Evolutionary conservation across 2,113 vertebrate species (phyloP).

Genomic region (Thamnophis sirtalis): DNA sequence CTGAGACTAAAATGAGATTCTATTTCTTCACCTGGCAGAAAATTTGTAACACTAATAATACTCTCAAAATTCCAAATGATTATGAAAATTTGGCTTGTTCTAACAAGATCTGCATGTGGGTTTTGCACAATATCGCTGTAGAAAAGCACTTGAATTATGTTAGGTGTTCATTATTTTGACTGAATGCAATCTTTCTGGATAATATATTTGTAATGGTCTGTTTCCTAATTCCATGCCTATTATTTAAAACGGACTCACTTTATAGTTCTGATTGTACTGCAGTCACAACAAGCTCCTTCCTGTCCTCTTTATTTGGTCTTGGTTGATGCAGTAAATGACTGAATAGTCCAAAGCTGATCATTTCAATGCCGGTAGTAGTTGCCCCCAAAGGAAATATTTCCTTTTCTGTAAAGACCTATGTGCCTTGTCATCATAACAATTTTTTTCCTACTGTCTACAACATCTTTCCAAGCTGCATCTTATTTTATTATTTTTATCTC

Average conservation of each 20-base stretch:
- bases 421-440: slow-evolving; percentile 31
- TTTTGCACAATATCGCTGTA: not conserved
- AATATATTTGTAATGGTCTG: not conserved
- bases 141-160: not conserved
- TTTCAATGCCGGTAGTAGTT: not conserved
- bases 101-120: not conserved
- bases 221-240: not conserved
- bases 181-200: not conserved
- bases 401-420: slow-evolving; percentile 10
- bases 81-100: not conserved
- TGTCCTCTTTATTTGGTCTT: not conserved
- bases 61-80: not conserved
- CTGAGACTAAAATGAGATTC: not conserved
- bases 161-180: not conserved
- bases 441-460: slow-evolving; percentile 8
- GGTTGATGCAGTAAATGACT: not conserved
- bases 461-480: slow-evolving; percentile 13
- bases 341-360: not conserved
- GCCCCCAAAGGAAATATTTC: slow-evolving; percentile 1
- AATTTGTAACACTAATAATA: not conserved
- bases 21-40: not conserved
- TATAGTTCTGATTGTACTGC: not conserved
- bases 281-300: not conserved
- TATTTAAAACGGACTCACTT: not conserved
- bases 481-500: slow-evolving; percentile 51